Evolutionary conservation across 2,113 vertebrate species (phyloP).

Genomic region (Notothenia rossii): DNA sequence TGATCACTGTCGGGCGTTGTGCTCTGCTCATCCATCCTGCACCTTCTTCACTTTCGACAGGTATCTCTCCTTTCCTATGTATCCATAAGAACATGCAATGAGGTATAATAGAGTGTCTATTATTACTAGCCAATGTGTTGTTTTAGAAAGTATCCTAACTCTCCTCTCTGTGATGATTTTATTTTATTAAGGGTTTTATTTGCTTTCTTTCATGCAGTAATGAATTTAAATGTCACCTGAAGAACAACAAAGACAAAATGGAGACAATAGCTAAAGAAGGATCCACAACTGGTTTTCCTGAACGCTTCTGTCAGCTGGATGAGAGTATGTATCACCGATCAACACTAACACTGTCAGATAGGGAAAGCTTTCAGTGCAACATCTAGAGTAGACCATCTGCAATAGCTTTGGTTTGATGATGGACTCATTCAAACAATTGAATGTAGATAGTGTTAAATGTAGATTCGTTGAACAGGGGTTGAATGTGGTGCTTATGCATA

Average conservation of each 20-base stretch:
- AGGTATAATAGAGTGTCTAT: background rate
- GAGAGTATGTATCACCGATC: slow-evolving; percentile 25
- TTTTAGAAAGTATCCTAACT: background rate
- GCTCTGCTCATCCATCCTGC: slow-evolving; percentile 65
- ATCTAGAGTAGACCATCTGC: too few relatives aligned
- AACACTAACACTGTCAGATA: background rate
- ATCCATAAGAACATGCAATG: background rate
- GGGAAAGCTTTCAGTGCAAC: background rate
- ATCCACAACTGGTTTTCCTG: slow-evolving; percentile 63
- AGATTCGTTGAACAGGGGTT: too few relatives aligned
- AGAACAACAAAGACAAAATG: background rate
- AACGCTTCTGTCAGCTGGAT: slow-evolving; percentile 53
- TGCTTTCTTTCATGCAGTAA: slow-evolving; percentile 5
- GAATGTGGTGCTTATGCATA: too few relatives aligned
- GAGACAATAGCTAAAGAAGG: background rate
- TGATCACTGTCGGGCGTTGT: slow-evolving; percentile 71
- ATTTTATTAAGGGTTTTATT: too few relatives aligned
- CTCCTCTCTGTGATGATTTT: background rate
- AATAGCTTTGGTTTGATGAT: too few relatives aligned
- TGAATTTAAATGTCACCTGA: slow-evolving; percentile 28
- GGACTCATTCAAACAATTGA: too few relatives aligned
- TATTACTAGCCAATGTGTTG: too few relatives aligned
- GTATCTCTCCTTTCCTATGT: slow-evolving; percentile 13
- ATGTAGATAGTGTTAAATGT: too few relatives aligned
- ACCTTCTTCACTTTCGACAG: slow-evolving; percentile 67